A percentile compares a stretch with the other conserved stretches of the same genome.
These are phyloP conservation scores for Brachyptera putata DNA, from an alignment of 2,888 invertebrate species.

Conservation along the genomic window DNA sequence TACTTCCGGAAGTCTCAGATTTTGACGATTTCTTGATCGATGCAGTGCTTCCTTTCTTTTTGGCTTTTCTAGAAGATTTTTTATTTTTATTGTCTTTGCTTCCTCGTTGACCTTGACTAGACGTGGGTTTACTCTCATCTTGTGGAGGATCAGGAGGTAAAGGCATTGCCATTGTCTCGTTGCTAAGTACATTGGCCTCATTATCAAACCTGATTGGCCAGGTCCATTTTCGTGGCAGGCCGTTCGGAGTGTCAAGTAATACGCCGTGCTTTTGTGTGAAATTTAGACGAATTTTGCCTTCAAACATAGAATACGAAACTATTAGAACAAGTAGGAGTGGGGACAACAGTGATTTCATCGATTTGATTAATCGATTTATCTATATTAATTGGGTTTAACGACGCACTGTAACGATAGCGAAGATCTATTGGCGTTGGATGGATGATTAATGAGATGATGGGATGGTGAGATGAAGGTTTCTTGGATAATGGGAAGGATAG, in stretches of 20 bases:
- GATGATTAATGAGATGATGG: too few species aligned
- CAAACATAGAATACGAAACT: too few species aligned
- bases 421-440: too few species aligned
- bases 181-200: not conserved
- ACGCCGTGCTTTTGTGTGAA: not conserved
- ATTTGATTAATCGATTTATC: too few species aligned
- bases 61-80: not conserved
- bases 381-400: too few species aligned
- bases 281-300: not conserved
- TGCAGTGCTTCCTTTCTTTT: not conserved
- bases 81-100: not conserved
- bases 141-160: not conserved
- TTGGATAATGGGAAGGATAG: too few species aligned
- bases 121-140: not conserved
- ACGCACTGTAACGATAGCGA: too few species aligned
- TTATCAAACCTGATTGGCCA: not conserved
- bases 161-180: not conserved
- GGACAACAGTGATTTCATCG: too few species aligned
- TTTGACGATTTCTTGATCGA: not conserved
- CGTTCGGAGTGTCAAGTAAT: not conserved
- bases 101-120: not conserved
- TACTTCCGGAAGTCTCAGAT: too few species aligned
- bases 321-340: too few species aligned
- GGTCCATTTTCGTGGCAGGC: constrained; percentile 1
- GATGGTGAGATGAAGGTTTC: too few species aligned